Conservation (phyloP, 2,888 invertebrate genomes). For the Plagiodera versicolora region DNA sequence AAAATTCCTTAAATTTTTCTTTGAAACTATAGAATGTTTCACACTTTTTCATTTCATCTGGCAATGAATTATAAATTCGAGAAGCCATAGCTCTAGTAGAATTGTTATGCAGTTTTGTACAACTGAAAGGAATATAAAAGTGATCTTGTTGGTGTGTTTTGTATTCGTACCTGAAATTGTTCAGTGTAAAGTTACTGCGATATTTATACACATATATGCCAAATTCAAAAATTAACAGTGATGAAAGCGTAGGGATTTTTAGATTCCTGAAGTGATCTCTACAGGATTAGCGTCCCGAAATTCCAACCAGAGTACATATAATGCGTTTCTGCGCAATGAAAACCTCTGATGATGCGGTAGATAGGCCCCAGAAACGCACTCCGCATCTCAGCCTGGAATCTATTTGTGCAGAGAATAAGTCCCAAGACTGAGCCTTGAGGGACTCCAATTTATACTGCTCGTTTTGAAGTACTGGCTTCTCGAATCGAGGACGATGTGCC, state of each 20-base stretch:
- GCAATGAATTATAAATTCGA: not conserved
- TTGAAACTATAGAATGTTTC: not conserved
- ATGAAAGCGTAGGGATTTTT: not conserved
- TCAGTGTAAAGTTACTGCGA: not conserved
- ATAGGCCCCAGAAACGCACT: not conserved
- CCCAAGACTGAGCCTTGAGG: too few species aligned
- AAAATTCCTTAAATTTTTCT: not conserved
- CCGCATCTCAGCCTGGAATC: not conserved
- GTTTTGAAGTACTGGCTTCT: too few species aligned
- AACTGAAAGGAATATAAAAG: too few species aligned
- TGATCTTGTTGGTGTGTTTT: not conserved
- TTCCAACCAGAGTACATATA: too few species aligned
- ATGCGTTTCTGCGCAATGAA: too few species aligned
- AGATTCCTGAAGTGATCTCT: constrained; percentile 7
- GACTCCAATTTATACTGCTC: too few species aligned
- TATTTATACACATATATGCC: not conserved
- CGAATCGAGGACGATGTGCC: constrained; percentile 1
- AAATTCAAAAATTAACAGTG: not conserved
- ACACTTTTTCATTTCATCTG: not conserved
- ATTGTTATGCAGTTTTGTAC: too few species aligned
- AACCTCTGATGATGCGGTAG: not conserved
- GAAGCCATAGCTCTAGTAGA: not conserved
- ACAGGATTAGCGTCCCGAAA: too few species aligned
- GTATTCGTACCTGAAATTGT: constrained; percentile 4
- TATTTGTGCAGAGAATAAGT: not conserved